phyloP scores from a whole-genome alignment of 53 echinoderm and acorn worm species.

The Temnopleurus reevesii region DNA sequence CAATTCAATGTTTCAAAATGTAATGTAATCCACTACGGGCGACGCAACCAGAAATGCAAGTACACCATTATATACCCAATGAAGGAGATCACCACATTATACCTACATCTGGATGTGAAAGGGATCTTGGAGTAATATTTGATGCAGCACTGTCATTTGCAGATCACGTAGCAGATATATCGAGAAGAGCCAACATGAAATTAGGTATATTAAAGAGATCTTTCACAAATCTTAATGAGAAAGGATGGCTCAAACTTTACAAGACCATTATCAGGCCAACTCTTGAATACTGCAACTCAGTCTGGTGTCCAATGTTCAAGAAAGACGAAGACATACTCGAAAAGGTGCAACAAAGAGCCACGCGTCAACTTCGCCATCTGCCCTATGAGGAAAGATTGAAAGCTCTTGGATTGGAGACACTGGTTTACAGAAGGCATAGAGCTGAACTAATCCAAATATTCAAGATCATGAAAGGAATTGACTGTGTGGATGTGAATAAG shows the following conservation, averaged over 20 bases:
- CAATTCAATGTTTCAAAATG: not conserved
- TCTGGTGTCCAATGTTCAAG: not conserved
- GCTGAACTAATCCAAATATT: not conserved
- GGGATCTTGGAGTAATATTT: not conserved
- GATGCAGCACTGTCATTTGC: too few species aligned
- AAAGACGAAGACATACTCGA: not conserved
- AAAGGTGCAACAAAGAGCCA: not conserved
- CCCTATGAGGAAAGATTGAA: not conserved
- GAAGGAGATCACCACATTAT: not conserved
- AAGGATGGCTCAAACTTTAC: not conserved
- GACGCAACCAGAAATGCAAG: not conserved
- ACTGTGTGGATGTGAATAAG: not conserved
- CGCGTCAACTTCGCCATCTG: not conserved
- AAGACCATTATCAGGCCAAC: not conserved
- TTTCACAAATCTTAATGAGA: not conserved
- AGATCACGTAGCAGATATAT: too few species aligned
- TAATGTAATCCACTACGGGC: not conserved
- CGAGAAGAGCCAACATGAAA: too few species aligned
- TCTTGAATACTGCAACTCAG: not conserved
- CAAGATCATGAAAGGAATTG: not conserved
- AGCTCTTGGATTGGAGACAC: not conserved
- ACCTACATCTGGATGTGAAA: not conserved
- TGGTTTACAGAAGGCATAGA: not conserved
- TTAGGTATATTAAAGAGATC: too few species aligned
- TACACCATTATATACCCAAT: not conserved